Evolutionary conservation across 1,140 invertebrate genomes (phyloP).

Genomic region (Drosophila lacertosa): DNA sequence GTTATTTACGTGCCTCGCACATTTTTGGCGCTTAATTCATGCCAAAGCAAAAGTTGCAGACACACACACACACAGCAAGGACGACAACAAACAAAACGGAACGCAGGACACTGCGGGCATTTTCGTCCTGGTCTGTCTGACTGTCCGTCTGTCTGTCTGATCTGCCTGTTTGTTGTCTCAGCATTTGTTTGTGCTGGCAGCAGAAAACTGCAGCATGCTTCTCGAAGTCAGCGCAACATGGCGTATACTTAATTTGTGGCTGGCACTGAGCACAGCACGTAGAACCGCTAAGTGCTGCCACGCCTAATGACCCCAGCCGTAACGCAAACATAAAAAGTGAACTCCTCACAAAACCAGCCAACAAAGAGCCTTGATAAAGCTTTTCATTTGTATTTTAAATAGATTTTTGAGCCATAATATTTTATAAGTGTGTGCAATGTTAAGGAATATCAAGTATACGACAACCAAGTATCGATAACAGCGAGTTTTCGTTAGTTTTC

Average conservation of each 20-base stretch:
- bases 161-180: constrained; percentile 50
- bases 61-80: constrained; percentile 47
- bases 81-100: constrained; percentile 53
- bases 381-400: background rate
- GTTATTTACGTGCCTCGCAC: constrained; percentile 74
- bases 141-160: no score
- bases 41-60: constrained; percentile 42
- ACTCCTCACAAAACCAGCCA: constrained; percentile 8
- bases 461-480: no score
- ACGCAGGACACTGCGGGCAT: constrained; percentile 53
- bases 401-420: background rate
- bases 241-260: constrained; percentile 73
- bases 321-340: background rate
- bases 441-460: no score
- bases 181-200: constrained; percentile 57
- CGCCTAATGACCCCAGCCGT: constrained; percentile 57
- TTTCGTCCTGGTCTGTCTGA: constrained; percentile 29
- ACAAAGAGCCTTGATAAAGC: background rate
- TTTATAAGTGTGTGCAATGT: no score
- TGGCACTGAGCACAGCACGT: constrained; percentile 67
- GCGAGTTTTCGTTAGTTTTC: no score
- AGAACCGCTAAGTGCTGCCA: constrained; percentile 61
- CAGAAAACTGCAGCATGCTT: constrained; percentile 61
- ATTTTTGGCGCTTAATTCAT: constrained; percentile 71
- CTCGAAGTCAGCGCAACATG: constrained; percentile 41